Evolutionary conservation across 2,797 vertebrate species (phyloP), one percentile per base, ranked within the genome.

Genomic region (Tragopan temminckii): DNA sequence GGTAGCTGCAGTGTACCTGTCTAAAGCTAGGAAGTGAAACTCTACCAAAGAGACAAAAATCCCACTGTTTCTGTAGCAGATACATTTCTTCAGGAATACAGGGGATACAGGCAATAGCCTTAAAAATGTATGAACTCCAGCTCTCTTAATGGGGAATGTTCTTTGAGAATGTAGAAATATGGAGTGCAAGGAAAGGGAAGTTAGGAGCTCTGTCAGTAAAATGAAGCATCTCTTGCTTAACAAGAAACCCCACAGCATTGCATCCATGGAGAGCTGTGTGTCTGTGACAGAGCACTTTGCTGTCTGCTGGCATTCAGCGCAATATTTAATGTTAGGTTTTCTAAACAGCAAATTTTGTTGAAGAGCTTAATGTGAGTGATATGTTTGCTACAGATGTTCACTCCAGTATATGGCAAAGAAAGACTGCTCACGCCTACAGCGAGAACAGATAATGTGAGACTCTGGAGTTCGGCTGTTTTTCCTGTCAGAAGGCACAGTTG

Each of bases 321-420:
- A 4, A 16, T 3, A 38, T 59, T 90, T 40, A 72, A 80, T 40
- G 31, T 46, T 55, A 29, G 14, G 13, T 57, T 64, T 76, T 79
- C 63, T 46, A 45, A 69, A 46, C 43, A 93, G 62, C 45, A 80
- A 3, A 66, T 79, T 52, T 36, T 45, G 76, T 67, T 89, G 5
- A 89, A 59, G 66, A 83, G 72, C 55, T 63, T 57, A 35, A 66
- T 61, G 45, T 35, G 80, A 63, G 36, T 36, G 72, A 33, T 66
- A 1, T 7, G 59, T 90, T 89, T 88, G 69, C 76, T 89, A 21
- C 81, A 88, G 92, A 52, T 89, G 78, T 79, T 89, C 72, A 13
- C 58, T 55, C 31, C 7, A 11, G 48, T 27, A 1, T 11, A n/a
- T 45, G 69, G 64, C 68, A 64, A 80, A 31, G 66, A 64, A 13